Percentiles rank a stretch among this genome's conserved stretches.
Conservation (phyloP, 2,888 invertebrate species). For the Polymixis flavicincta region DNA sequence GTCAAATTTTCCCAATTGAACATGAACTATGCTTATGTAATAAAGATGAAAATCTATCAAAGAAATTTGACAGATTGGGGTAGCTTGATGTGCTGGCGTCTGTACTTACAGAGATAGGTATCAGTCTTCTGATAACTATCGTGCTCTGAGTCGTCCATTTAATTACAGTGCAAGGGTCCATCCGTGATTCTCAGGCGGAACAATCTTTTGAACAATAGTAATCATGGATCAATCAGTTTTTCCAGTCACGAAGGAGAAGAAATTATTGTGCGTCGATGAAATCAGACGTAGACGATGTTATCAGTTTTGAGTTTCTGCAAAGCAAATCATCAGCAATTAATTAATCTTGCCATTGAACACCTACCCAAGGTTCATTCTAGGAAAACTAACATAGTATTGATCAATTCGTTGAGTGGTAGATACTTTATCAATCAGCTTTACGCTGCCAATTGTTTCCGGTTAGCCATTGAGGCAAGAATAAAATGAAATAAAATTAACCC, state of each 20-base stretch:
- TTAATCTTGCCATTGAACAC: constrained; percentile 27
- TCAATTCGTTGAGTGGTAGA: constrained; percentile 9
- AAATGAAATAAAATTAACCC: constrained; percentile 49
- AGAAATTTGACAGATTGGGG: too few species aligned
- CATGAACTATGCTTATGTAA: too few species aligned
- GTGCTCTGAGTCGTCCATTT: constrained; percentile 68
- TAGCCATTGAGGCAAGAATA: constrained; percentile 45
- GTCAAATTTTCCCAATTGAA: too few species aligned
- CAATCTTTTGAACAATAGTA: constrained; percentile 73
- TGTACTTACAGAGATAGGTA: constrained; percentile 39
- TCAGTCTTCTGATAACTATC: constrained; percentile 44
- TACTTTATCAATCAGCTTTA: constrained; percentile 31
- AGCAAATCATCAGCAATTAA: constrained; percentile 34
- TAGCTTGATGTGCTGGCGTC: too few species aligned
- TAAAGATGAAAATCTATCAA: too few species aligned
- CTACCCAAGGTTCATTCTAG: constrained; percentile 11
- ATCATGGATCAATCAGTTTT: constrained; percentile 69
- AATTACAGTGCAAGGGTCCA: constrained; percentile 69
- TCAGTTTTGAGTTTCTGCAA: constrained; percentile 58
- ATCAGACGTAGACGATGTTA: constrained; percentile 58
- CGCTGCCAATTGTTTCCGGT: constrained; percentile 16
- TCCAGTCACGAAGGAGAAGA: constrained; percentile 78
- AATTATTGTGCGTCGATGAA: constrained; percentile 63
- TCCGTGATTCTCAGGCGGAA: constrained; percentile 70
- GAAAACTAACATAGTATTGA: constrained; percentile 6